Conservation (phyloP, 1,140 invertebrate genomes). For the Bombyx mandarina region DNA sequence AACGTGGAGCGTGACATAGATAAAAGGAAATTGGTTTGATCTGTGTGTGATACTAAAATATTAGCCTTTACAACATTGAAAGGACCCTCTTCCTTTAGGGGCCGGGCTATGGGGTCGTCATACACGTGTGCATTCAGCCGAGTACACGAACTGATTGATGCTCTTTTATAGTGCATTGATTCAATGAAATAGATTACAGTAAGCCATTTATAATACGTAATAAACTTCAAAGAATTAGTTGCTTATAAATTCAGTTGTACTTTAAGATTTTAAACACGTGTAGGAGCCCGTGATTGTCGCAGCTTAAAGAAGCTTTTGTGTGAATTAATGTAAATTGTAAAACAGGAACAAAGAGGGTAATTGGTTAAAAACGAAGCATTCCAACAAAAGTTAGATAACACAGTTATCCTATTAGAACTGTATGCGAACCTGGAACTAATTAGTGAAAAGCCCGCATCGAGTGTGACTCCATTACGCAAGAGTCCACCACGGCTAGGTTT, state of each 20-base stretch:
- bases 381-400: slow-evolving; percentile 22
- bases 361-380: background rate
- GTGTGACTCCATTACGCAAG: slow-evolving; percentile 6
- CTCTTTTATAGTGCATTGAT: slow-evolving; percentile 14
- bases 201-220: slow-evolving; percentile 3
- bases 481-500: background rate
- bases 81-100: slow-evolving; percentile 42
- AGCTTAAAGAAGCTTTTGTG: background rate
- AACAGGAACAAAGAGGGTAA: background rate
- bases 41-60: slow-evolving; percentile 21
- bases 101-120: slow-evolving; percentile 43
- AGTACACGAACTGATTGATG: slow-evolving; percentile 19
- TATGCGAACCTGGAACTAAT: slow-evolving; percentile 11
- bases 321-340: slow-evolving; percentile 1
- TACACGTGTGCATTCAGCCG: slow-evolving; percentile 44
- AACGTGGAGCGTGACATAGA: slow-evolving; percentile 40
- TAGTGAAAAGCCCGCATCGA: slow-evolving; percentile 6
- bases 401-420: slow-evolving; percentile 25
- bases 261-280: slow-evolving; percentile 5
- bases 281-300: slow-evolving; percentile 3
- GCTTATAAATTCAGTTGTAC: too few species aligned
- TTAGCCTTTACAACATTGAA: slow-evolving; percentile 43
- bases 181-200: slow-evolving; percentile 10
- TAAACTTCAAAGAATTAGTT: background rate
- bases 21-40: slow-evolving; percentile 32